Evolutionary conservation across 2,113 vertebrate genomes (phyloP), one percentile per base, ranked within the genome.

Genomic region (Axis porcinus): DNA sequence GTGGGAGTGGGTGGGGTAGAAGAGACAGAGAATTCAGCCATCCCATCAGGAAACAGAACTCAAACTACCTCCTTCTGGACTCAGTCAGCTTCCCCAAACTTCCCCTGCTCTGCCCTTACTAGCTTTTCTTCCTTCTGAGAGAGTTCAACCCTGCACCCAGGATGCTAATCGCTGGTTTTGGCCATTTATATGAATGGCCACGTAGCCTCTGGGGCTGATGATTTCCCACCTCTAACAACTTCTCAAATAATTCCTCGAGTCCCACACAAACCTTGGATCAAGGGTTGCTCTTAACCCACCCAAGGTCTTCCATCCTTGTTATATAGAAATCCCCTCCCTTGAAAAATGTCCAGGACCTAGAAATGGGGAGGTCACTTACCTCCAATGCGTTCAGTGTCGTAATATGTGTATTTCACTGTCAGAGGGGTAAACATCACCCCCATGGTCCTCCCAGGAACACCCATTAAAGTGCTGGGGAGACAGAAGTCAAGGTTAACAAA

Each of bases 401-500:
- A 99, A 97, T 99, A 99, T 2, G 99, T 89, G 0, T 99, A 99
- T 96, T 99, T 99, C 97, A 99, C 99, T 0, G 99, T 99, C 64
- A 99, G 98, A 0, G 99, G 99, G 45, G 99, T 99, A 98, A 99
- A 99, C 99, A 99, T 99, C 97, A 99, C 99, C 2, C 99, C 99
- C 96, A 99, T 99, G 0, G 99, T 99, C 98, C 99, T 99, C 64
- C 99, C 99, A 33, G 99, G 99, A 70, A 99, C 99, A 50, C 99
- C 99, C 99, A 99, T 99, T 94, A 99, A 99, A 36, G 99, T 99
- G 98, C 99, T 99, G 98, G 62, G 55, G 86, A 97, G 86, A 97
- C 83, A 97, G 52, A 78, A 87, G 50, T 79, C 64, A 64, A 36
- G 10, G 43, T 97, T 50, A 98, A 33, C 10, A 86, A 50, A 57